phyloP scores from a whole-genome alignment of 1,140 invertebrate species.

The Branchinecta lindahli region DNA sequence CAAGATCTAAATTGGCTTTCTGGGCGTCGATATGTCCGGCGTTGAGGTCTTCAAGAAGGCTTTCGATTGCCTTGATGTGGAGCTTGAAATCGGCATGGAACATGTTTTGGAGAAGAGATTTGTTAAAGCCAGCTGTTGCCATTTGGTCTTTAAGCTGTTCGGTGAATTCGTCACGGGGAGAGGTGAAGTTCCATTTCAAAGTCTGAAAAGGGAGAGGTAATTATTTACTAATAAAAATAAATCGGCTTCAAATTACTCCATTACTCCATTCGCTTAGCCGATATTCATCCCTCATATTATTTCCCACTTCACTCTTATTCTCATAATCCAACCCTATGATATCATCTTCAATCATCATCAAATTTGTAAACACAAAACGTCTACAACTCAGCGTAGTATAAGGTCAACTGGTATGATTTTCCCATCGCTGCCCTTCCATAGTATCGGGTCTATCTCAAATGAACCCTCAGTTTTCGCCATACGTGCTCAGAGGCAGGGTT shows the following conservation, averaged over 20 bases:
- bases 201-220: constrained; percentile 29
- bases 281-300: too few species aligned
- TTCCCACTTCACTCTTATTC: constrained; percentile 15
- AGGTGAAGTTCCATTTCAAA: constrained; percentile 91
- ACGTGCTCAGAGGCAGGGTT: too few species aligned
- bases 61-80: constrained; percentile 89
- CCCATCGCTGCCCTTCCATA: too few species aligned
- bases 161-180: constrained; percentile 81
- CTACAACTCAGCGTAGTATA: too few species aligned
- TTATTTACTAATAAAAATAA: background rate
- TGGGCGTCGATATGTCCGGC: constrained; percentile 56
- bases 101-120: constrained; percentile 69
- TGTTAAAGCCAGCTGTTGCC: constrained; percentile 69
- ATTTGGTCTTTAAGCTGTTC: constrained; percentile 82
- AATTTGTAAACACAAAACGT: too few species aligned
- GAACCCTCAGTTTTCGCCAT: too few species aligned
- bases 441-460: too few species aligned
- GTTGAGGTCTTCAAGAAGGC: constrained; percentile 49
- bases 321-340: background rate
- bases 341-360: too few species aligned
- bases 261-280: background rate
- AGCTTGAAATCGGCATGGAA: constrained; percentile 91
- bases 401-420: too few species aligned
- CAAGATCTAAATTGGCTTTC: constrained; percentile 78
- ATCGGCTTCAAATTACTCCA: too few species aligned